These are phyloP conservation scores for Drosophila bifasciata DNA, from an alignment of 1,140 invertebrate species.

Conservation along the genomic window DNA sequence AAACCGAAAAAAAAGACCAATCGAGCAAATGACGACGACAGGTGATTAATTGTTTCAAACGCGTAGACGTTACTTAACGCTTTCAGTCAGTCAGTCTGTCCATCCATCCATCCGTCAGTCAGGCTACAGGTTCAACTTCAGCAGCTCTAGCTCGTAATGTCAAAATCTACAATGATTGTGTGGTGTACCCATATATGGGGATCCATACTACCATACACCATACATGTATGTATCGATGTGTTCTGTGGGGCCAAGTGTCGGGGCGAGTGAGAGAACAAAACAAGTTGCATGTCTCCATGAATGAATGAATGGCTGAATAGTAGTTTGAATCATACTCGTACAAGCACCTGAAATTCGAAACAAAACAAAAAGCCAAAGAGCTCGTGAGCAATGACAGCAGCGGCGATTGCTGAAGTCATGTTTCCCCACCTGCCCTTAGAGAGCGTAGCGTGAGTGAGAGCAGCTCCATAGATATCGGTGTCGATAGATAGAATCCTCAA, in stretches of 20 bases:
- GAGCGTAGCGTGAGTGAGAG: constrained; percentile 17
- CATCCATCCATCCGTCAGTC: constrained; percentile 4
- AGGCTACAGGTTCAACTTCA: constrained; percentile 54
- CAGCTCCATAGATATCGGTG: neutral
- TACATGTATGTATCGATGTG: constrained; percentile 9
- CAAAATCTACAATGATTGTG: constrained; percentile 58
- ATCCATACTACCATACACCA: constrained; percentile 24
- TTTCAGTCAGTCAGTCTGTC: constrained; percentile 27
- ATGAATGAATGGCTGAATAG: constrained; percentile 71
- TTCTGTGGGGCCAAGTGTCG: constrained; percentile 62
- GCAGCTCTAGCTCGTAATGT: constrained; percentile 59
- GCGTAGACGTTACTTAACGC: constrained; percentile 81
- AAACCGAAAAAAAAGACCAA: constrained; percentile 51
- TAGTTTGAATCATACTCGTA: constrained; percentile 76
- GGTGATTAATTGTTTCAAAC: constrained; percentile 79
- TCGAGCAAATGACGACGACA: constrained; percentile 70
- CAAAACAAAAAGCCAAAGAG: constrained; percentile 70
- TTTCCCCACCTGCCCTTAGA: constrained; percentile 24
- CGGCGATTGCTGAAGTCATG: constrained; percentile 79
- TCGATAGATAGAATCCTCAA: neutral
- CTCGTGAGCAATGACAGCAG: constrained; percentile 77
- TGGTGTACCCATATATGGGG: constrained; percentile 45
- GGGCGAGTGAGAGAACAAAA: constrained; percentile 69
- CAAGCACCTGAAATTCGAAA: constrained; percentile 78
- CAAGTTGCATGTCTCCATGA: constrained; percentile 72